Percentiles rank a stretch among this genome's conserved stretches.
Evolutionary conservation across 2,113 vertebrate genomes (phyloP).

Genomic region (Carlito syrichta): DNA sequence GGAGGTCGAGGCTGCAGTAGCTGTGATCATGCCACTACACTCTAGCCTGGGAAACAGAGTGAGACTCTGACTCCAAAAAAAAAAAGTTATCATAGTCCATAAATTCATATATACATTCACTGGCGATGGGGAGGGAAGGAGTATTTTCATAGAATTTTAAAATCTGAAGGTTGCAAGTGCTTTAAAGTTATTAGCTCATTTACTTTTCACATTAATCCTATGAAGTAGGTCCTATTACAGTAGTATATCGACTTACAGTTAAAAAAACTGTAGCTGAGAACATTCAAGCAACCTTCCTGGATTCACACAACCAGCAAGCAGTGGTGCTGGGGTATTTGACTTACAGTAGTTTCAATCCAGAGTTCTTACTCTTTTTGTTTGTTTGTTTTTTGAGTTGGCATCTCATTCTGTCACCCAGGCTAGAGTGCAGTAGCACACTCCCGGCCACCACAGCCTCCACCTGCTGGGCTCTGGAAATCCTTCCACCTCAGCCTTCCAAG

Average conservation of each 20-base stretch:
- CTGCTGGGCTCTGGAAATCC: too few relatives aligned
- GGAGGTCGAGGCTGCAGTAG: too few relatives aligned
- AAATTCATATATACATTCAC: neutral
- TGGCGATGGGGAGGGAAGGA: neutral
- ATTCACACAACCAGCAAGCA: neutral
- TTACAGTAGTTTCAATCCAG: neutral
- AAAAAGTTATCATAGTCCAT: neutral
- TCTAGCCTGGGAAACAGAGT: too few relatives aligned
- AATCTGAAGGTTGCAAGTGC: neutral
- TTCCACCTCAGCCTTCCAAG: too few relatives aligned
- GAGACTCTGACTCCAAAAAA: too few relatives aligned
- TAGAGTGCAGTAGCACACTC: too few relatives aligned
- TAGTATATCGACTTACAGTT: neutral
- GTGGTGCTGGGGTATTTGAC: neutral
- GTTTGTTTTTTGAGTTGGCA: too few relatives aligned
- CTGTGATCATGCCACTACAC: too few relatives aligned
- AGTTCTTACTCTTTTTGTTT: neutral
- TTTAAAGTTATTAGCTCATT: neutral
- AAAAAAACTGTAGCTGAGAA: neutral
- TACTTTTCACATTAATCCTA: neutral
- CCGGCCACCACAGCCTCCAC: too few relatives aligned
- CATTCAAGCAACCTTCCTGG: neutral
- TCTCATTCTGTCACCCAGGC: too few relatives aligned
- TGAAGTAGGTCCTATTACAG: neutral
- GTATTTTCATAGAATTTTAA: neutral